Percentiles rank a stretch among this genome's conserved stretches.
phyloP scores from a whole-genome alignment of 2,113 vertebrate species.

The Saguinus imperator region DNA sequence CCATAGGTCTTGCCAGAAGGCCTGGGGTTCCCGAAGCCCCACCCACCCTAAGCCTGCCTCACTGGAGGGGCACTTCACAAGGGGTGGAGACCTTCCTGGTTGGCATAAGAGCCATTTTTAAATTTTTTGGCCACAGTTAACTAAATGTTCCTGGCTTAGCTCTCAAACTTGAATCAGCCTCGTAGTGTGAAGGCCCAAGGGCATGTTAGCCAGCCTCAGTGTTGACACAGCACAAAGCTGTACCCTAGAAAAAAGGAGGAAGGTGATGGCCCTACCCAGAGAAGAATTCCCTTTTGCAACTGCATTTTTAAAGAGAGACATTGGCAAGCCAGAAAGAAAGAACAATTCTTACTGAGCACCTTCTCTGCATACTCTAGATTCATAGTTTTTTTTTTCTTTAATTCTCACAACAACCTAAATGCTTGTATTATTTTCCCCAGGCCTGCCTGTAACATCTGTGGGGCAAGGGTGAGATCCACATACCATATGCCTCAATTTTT shows the following conservation, averaged over 20 bases:
- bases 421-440: not conserved
- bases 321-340: not conserved
- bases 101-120: not conserved
- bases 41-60: not conserved
- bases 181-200: not conserved
- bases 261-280: not conserved
- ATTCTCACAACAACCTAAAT: not conserved
- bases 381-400: not conserved
- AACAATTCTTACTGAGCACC: not conserved
- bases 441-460: not conserved
- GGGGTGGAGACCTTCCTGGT: constrained; percentile 21
- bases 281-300: not conserved
- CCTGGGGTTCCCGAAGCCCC: not conserved
- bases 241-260: not conserved
- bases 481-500: not conserved
- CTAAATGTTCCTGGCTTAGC: not conserved
- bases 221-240: not conserved
- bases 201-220: not conserved
- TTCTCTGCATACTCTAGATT: not conserved
- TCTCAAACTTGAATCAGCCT: not conserved
- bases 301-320: not conserved
- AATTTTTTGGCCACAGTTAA: not conserved
- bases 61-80: not conserved
- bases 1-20: not conserved
- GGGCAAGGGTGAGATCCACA: not conserved